Conservation (phyloP, 2,113 vertebrate species). For the Mobula birostris region DNA sequence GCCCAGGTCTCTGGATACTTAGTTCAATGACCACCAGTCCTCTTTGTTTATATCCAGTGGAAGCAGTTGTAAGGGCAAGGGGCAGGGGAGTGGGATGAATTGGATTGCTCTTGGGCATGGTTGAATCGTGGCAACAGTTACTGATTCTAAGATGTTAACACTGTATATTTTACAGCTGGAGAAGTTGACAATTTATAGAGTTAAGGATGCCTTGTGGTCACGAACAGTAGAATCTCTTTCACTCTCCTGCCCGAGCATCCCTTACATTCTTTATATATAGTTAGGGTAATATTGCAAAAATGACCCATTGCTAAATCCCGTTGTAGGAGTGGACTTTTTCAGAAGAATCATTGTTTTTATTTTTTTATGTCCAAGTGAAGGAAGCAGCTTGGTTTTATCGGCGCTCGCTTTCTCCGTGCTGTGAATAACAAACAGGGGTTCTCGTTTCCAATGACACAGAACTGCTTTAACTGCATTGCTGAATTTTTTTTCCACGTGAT, state of each 20-base stretch:
- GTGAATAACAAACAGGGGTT: conserved; percentile 10
- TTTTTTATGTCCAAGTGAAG: background rate
- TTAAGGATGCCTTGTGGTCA: background rate
- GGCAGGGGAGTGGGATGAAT: background rate
- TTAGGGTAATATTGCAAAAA: background rate
- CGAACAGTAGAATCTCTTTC: background rate
- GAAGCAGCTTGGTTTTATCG: background rate
- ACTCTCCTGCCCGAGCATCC: background rate
- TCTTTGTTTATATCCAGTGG: background rate
- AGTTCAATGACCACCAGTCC: no score
- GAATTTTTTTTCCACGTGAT: conserved; percentile 18
- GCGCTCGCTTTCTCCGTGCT: background rate
- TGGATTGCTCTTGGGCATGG: background rate
- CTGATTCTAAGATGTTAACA: background rate
- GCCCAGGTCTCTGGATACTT: no score
- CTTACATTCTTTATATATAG: no score
- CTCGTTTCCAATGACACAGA: conserved; percentile 11
- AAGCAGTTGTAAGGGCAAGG: background rate
- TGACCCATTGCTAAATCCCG: background rate
- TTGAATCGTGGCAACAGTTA: no score
- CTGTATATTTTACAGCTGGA: background rate
- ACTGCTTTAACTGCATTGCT: conserved; percentile 12
- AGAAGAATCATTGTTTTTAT: no score
- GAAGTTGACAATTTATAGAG: background rate
- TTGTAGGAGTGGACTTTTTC: background rate